Evolutionary conservation across 2,888 invertebrate genomes (phyloP).

Genomic region (Artemia sinica): DNA sequence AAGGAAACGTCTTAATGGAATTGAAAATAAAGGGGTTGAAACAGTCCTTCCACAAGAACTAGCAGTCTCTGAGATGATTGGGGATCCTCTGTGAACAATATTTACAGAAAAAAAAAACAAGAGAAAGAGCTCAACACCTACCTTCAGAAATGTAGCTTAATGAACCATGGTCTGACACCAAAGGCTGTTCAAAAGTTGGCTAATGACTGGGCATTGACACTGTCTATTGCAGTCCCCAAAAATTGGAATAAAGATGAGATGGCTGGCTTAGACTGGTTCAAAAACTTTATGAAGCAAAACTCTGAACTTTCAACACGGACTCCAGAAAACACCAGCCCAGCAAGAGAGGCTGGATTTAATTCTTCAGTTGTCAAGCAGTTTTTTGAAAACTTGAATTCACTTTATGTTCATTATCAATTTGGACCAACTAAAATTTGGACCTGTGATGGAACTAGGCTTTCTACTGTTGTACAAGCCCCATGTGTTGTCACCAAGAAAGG

Average conservation of each 20-base stretch:
- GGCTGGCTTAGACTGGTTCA: no score
- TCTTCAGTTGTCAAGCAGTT: conserved; percentile 16
- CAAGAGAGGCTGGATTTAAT: conserved; percentile 19
- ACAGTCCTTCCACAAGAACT: not conserved
- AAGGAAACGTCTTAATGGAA: not conserved
- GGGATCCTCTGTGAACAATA: no score
- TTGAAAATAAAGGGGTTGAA: not conserved
- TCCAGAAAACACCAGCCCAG: conserved; percentile 19
- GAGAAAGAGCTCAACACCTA: no score
- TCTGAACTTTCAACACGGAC: conserved; percentile 3
- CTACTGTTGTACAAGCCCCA: conserved; percentile 1
- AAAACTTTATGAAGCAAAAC: conserved; percentile 18
- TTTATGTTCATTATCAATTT: no score
- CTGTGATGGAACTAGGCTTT: not conserved
- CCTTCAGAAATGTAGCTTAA: no score
- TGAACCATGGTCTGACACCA: no score
- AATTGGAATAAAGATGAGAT: no score
- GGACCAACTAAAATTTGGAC: not conserved
- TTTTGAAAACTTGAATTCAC: conserved; percentile 15
- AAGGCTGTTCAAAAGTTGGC: no score
- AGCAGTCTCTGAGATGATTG: not conserved
- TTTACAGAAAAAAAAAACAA: no score
- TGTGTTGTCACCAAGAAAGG: not conserved
- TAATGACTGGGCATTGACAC: no score
- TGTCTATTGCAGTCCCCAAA: no score